phyloP scores from a whole-genome alignment of 2,888 invertebrate species.

The Mesorhabditis belari region DNA sequence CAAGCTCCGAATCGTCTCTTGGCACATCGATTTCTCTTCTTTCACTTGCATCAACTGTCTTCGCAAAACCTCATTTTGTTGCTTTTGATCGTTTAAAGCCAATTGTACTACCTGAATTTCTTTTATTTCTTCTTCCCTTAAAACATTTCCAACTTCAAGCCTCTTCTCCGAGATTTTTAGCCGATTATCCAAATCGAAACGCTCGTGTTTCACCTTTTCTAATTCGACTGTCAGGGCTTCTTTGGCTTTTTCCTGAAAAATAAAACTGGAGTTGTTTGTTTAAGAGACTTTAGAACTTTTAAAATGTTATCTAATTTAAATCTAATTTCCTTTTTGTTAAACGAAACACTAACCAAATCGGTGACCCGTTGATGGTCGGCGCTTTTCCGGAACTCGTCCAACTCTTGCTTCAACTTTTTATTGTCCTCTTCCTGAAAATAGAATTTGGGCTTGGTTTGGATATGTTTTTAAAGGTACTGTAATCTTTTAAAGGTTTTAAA shows the following conservation, averaged over 20 bases:
- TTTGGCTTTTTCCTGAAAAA: constrained; percentile 19
- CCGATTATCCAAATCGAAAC: constrained; percentile 33
- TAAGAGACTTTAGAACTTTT: not conserved
- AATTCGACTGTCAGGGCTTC: constrained; percentile 26
- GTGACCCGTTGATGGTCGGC: not conserved
- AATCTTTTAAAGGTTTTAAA: not conserved
- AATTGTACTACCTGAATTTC: constrained; percentile 17
- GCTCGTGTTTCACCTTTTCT: constrained; percentile 28
- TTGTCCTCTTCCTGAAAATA: not conserved
- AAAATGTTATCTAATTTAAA: no score
- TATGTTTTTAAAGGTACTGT: not conserved
- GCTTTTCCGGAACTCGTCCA: not conserved
- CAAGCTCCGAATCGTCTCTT: constrained; percentile 8
- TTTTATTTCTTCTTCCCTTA: not conserved
- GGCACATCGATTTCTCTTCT: constrained; percentile 21
- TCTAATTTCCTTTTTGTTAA: not conserved
- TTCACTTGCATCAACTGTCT: constrained; percentile 31
- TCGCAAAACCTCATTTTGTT: constrained; percentile 28
- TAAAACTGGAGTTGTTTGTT: not conserved
- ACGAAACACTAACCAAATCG: not conserved
- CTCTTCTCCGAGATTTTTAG: constrained; percentile 32
- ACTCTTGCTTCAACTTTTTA: not conserved
- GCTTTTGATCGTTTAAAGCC: constrained; percentile 19
- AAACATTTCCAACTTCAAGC: constrained; percentile 16
- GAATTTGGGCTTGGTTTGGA: not conserved